Conservation (phyloP, 2,888 invertebrate genomes). For the Tanypteryx hageni region DNA sequence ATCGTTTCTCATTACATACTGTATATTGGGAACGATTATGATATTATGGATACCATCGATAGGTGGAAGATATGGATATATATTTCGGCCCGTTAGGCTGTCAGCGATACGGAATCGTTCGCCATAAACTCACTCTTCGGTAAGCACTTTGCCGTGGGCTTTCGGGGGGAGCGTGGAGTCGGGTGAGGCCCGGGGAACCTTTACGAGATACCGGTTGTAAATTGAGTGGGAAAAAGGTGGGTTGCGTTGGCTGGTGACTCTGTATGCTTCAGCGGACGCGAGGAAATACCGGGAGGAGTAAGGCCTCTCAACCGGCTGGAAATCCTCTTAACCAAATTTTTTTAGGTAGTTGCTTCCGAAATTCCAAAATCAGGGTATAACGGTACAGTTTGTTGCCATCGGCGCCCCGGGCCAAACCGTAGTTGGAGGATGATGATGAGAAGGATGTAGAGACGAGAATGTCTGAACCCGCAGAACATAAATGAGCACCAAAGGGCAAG, state of each 20-base stretch:
- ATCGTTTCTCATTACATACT: not conserved
- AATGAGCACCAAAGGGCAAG: no score
- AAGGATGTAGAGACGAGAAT: no score
- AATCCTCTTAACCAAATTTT: no score
- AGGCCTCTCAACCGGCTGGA: no score
- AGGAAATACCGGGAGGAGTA: no score
- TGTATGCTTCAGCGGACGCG: not conserved
- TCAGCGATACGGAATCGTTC: not conserved
- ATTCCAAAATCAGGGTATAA: no score
- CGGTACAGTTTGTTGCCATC: no score
- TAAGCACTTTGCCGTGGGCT: not conserved
- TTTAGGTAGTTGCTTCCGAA: no score
- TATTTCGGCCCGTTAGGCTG: slow-evolving; percentile 21
- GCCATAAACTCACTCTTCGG: not conserved
- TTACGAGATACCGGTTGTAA: not conserved
- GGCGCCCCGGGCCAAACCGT: no score
- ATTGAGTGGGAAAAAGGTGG: slow-evolving; percentile 14
- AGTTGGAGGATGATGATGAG: no score
- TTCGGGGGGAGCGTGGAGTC: not conserved
- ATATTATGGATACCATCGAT: not conserved
- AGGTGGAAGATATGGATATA: not conserved
- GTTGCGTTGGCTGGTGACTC: slow-evolving; percentile 9
- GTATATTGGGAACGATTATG: not conserved
- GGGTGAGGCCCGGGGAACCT: not conserved
- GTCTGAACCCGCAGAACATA: no score